A percentile compares a stretch with the other conserved stretches of the same genome.
Evolutionary conservation across 2,888 invertebrate species (phyloP).

Genomic region (Apamea sordens): DNA sequence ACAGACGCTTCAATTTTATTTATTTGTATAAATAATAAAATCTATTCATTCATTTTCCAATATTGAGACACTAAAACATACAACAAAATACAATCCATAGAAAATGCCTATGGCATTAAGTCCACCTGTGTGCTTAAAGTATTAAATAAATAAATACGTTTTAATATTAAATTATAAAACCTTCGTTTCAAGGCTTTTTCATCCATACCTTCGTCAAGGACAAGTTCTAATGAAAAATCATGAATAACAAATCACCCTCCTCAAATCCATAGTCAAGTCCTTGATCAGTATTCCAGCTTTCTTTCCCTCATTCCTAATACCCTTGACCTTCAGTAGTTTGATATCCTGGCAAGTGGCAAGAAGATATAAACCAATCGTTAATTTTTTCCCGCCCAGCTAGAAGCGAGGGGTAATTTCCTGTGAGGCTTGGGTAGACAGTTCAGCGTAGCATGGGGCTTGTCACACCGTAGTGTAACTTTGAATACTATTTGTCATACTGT

Average conservation of each 20-base stretch:
- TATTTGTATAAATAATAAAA: background rate
- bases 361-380: slow-evolving; percentile 70
- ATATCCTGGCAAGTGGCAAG: slow-evolving; percentile 41
- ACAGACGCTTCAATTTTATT: background rate
- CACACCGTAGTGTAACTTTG: slow-evolving; percentile 55
- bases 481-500: background rate
- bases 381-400: slow-evolving; percentile 66
- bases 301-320: slow-evolving; percentile 31
- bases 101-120: background rate
- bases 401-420: slow-evolving; percentile 72
- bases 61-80: background rate
- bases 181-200: background rate
- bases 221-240: slow-evolving; percentile 17
- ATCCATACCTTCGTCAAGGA: background rate
- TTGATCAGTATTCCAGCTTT: slow-evolving; percentile 16
- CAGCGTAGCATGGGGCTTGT: slow-evolving; percentile 30
- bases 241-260: slow-evolving; percentile 12
- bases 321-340: slow-evolving; percentile 48
- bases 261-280: background rate
- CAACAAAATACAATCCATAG: background rate
- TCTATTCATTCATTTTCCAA: too few relatives aligned
- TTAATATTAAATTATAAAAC: too few relatives aligned
- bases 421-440: slow-evolving; percentile 60
- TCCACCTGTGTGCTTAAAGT: background rate
- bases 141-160: background rate